Evolutionary conservation across 37 sponge, comb jelly and placozoan species (phyloP).

Genomic region (Amphimedon queenslandica): DNA sequence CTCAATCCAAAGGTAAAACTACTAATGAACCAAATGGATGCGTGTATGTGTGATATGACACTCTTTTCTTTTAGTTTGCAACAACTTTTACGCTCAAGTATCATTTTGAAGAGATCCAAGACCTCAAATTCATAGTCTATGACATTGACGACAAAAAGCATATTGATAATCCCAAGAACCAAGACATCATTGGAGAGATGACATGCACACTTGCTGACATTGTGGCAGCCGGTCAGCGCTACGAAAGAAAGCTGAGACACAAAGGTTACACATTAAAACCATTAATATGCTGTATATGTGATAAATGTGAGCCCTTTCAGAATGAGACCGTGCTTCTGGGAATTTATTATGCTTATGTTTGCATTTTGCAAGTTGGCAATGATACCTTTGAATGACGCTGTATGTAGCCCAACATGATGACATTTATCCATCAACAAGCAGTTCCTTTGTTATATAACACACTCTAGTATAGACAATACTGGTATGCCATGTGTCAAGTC

Average conservation of each 20-base stretch:
- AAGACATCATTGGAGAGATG: slow-evolving; percentile 71
- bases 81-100: slow-evolving; percentile 82
- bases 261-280: slow-evolving; percentile 52
- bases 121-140: slow-evolving; percentile 72
- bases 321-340: no score
- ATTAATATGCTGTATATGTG: no score
- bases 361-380: no score
- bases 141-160: slow-evolving; percentile 67
- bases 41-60: not conserved
- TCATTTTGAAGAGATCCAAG: slow-evolving; percentile 92
- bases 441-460: no score
- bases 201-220: slow-evolving; percentile 78
- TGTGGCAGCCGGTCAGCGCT: slow-evolving; percentile 66
- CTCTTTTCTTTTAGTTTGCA: slow-evolving; percentile 53
- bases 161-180: slow-evolving; percentile 52
- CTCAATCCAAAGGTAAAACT: slow-evolving; percentile 80
- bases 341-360: no score
- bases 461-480: no score
- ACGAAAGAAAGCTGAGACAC: slow-evolving; percentile 44
- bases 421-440: no score
- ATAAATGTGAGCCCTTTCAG: no score
- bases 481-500: no score
- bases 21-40: not conserved
- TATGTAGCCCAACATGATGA: no score
- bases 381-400: no score